Conservation (phyloP, 64 coral and sea anemone genomes). For the Montipora foliosa region DNA sequence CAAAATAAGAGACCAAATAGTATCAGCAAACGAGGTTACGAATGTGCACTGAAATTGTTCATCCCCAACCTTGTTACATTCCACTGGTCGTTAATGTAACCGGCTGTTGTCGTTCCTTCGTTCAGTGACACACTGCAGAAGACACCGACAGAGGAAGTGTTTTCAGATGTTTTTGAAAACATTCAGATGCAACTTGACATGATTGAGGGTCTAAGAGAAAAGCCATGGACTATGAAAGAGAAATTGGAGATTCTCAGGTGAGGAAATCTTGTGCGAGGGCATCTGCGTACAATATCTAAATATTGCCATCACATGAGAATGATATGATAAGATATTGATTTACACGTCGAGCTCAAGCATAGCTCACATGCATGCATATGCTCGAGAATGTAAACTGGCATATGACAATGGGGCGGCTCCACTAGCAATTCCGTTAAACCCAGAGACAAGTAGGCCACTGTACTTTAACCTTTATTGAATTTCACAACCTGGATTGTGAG, state of each 20-base stretch:
- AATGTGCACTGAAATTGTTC: not conserved
- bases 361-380: no score
- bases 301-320: no score
- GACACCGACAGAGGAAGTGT: constrained; percentile 8
- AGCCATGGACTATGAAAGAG: constrained; percentile 73
- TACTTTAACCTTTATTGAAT: no score
- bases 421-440: no score
- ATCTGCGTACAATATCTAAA: no score
- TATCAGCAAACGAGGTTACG: no score
- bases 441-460: no score
- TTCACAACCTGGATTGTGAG: not conserved
- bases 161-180: constrained; percentile 73
- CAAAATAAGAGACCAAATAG: no score
- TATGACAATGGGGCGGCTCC: no score
- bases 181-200: constrained; percentile 88
- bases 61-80: not conserved
- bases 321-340: no score
- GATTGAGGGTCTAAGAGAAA: constrained; percentile 72
- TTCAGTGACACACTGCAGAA: not conserved
- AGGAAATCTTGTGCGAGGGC: not conserved
- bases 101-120: not conserved
- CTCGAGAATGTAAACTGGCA: no score
- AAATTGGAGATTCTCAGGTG: constrained; percentile 84
- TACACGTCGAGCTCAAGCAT: no score
- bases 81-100: not conserved